These are phyloP conservation scores for Bombus affinis DNA, from an alignment of 1,140 invertebrate genomes.

Conservation along the genomic window DNA sequence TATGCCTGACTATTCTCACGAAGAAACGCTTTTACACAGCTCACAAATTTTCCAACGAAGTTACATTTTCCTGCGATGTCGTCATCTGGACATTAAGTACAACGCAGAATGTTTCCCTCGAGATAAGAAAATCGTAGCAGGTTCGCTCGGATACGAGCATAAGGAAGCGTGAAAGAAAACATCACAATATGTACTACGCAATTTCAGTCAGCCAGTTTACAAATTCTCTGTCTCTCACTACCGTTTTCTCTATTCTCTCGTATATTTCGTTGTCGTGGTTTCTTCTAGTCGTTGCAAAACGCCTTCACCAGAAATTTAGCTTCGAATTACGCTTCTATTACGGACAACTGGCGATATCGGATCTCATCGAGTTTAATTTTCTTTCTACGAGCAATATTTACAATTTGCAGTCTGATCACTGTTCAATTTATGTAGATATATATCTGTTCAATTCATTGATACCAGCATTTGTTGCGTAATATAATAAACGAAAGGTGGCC, in stretches of 20 bases:
- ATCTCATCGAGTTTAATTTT: neutral
- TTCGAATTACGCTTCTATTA: neutral
- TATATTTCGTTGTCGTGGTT: too few species aligned
- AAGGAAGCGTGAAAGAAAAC: conserved; percentile 1
- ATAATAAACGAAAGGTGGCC: too few species aligned
- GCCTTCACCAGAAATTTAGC: conserved; percentile 6
- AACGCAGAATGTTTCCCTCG: neutral
- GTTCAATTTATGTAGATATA: neutral
- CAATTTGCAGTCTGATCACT: neutral
- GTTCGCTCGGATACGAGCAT: neutral
- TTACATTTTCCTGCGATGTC: neutral
- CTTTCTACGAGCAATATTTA: conserved; percentile 1
- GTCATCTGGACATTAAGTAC: neutral
- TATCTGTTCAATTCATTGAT: neutral
- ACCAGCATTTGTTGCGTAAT: neutral
- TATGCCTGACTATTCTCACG: neutral
- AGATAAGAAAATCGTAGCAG: conserved; percentile 5
- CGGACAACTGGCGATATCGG: neutral
- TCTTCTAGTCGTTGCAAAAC: neutral
- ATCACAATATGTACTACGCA: too few species aligned
- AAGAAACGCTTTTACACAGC: neutral
- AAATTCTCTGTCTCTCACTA: neutral
- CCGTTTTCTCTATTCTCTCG: neutral
- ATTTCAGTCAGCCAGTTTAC: neutral
- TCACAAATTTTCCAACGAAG: neutral